phyloP scores from a whole-genome alignment of 35 echinoderm and acorn worm species.

The Antedon bifida region DNA sequence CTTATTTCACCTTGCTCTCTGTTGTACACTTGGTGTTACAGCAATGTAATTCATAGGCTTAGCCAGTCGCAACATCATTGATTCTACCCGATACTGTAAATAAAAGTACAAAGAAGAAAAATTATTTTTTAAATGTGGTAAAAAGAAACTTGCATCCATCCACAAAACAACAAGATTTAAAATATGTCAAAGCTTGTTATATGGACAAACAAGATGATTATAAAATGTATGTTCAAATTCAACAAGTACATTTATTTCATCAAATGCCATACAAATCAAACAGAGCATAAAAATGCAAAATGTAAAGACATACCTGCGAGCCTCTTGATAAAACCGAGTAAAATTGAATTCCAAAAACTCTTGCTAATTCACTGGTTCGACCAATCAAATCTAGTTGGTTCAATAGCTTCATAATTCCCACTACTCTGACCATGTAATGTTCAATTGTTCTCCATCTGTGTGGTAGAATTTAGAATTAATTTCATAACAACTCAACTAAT shows the following conservation, averaged over 20 bases:
- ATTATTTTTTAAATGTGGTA: too few species aligned
- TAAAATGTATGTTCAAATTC: too few species aligned
- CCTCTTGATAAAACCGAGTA: constrained; percentile 86
- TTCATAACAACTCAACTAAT: too few species aligned
- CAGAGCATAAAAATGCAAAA: background rate
- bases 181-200: too few species aligned
- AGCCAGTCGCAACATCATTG: constrained; percentile 87
- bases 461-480: background rate
- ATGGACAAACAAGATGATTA: too few species aligned
- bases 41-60: constrained; percentile 83
- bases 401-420: constrained; percentile 38
- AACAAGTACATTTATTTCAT: too few species aligned
- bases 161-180: too few species aligned
- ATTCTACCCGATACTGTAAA: constrained; percentile 88
- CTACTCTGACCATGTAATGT: constrained; percentile 57
- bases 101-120: background rate
- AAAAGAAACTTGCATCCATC: background rate
- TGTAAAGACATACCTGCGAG: constrained; percentile 45
- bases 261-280: background rate
- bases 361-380: constrained; percentile 78
- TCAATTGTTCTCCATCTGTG: constrained; percentile 87
- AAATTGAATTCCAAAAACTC: constrained; percentile 90
- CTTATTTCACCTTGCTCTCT: constrained; percentile 41
- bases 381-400: constrained; percentile 83
- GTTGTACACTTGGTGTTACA: constrained; percentile 83